Base-by-base conservation (phyloP, 2,113 vertebrate genomes). In the Chitala chitala region DNA sequence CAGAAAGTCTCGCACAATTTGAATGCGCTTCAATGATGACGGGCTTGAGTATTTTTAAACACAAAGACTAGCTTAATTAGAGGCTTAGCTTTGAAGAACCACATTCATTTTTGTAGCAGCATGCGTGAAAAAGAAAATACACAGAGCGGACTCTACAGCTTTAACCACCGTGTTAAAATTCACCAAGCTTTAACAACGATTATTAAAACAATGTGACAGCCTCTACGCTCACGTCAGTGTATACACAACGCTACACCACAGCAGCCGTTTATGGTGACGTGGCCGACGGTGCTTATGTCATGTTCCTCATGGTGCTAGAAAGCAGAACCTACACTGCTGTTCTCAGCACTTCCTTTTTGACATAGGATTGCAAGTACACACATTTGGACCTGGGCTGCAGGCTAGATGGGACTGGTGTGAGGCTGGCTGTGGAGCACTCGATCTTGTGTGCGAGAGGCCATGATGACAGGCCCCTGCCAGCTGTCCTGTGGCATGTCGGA, bases 51-150 rank as follows among this genome's bases (percentile, higher is more conserved):
- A 75, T 77, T 79, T 79, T 82, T 79, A 76, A 66, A 73, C 65
- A 79, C 76, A 74, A 75, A 75, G 77, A 68, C 59, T 42, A 70
- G 82, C 79, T 82, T 90, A 86, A 90, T 89, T 89, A 87, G 80
- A 78, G 85, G 77, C 75, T 85, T 74, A 1, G 61, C 81, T 81
- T 84, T 71, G 71, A 80, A 81, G 42, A 75, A 83, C 78, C n/a
- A n/a, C 66, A 79, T 83, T 85, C 84, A 80, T 80, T 81, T 73
- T 68, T 69, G 53, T 63, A 71, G 73, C 63, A 80, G 77, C 53
- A 71, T 54, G 29, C 9, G 55, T 33, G 55, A 84, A 74, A 71
- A 81, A 77, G 56, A 75, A 80, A 80, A 77, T 78, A 68, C 63
- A 65, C 9, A 33, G 50, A 82, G 77, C 86, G 36, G 79, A 87